These are phyloP conservation scores for Brachyistius frenatus DNA, from an alignment of 2,113 vertebrate genomes.

Conservation along the genomic window DNA sequence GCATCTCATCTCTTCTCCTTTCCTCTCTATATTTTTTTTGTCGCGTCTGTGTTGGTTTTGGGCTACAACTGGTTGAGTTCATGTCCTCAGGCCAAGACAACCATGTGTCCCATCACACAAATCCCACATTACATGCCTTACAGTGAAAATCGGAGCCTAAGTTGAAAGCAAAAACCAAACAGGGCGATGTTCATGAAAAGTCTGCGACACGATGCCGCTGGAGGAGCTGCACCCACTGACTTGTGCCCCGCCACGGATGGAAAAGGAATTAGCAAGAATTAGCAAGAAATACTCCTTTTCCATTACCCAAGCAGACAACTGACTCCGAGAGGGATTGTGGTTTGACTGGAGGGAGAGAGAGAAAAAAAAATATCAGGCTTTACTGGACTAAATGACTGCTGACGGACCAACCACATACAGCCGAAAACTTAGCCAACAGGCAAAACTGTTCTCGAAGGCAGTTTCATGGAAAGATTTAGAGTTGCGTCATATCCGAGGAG, in stretches of 20 bases:
- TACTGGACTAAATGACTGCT: slow-evolving; percentile 77
- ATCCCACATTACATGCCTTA: neutral
- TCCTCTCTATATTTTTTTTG: neutral
- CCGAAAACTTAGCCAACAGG: slow-evolving; percentile 50
- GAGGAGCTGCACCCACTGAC: slow-evolving; percentile 30
- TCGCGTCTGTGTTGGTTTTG: neutral
- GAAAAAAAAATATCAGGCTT: slow-evolving; percentile 42
- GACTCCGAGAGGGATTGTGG: slow-evolving; percentile 81
- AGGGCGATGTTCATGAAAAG: neutral
- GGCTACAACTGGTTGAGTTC: neutral
- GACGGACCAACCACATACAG: slow-evolving; percentile 75
- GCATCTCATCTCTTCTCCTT: neutral
- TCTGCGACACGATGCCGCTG: slow-evolving; percentile 7
- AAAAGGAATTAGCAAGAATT: slow-evolving; percentile 77
- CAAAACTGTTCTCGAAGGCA: slow-evolving; percentile 46
- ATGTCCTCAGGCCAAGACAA: neutral
- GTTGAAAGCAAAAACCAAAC: slow-evolving; percentile 37
- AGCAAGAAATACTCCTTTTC: slow-evolving; percentile 75
- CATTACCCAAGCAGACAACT: slow-evolving; percentile 78
- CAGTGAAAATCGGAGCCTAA: slow-evolving; percentile 7
- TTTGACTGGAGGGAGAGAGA: slow-evolving; percentile 54
- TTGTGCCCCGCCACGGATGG: slow-evolving; percentile 59
- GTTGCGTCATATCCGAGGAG: slow-evolving; percentile 51
- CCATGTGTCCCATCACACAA: slow-evolving; percentile 13
- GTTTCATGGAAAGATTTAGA: slow-evolving; percentile 64